Percentiles rank a stretch among this genome's conserved stretches.
These are phyloP conservation scores for Pinctada fucata DNA, from an alignment of 2,888 invertebrate species.

Conservation along the genomic window DNA sequence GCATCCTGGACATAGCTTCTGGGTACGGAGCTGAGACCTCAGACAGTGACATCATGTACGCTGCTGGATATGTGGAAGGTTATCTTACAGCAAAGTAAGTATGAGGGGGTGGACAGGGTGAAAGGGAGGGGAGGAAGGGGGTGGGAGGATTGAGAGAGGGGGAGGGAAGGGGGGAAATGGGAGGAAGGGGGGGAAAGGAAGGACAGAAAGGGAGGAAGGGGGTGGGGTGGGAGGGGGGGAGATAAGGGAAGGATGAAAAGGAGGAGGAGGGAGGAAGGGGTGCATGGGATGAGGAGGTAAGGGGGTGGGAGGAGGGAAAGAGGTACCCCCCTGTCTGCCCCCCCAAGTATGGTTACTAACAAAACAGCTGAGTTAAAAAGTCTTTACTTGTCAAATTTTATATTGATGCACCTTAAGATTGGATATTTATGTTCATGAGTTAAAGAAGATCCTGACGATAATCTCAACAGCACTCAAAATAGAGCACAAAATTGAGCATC, in stretches of 20 bases:
- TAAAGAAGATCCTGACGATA: no score
- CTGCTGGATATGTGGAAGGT: constrained; percentile 72
- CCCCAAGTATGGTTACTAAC: no score
- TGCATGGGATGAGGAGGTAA: neutral
- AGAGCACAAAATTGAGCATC: no score
- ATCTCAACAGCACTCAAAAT: no score
- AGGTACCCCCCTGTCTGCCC: neutral
- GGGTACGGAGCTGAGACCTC: constrained; percentile 52
- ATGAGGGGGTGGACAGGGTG: neutral
- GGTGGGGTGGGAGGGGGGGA: neutral
- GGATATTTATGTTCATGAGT: no score
- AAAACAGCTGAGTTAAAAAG: no score
- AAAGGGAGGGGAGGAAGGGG: neutral
- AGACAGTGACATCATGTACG: constrained; percentile 69
- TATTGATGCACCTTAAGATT: no score
- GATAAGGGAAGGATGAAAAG: constrained; percentile 1
- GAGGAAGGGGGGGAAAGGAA: neutral
- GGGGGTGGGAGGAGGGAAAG: neutral
- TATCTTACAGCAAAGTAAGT: constrained; percentile 69
- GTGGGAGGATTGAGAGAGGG: neutral
- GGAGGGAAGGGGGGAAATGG: neutral
- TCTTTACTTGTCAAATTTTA: no score
- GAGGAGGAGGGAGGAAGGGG: neutral
- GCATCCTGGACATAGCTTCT: constrained; percentile 68
- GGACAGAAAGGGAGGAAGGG: neutral